These are phyloP conservation scores for Phalacrocorax aristotelis DNA, from an alignment of 2,113 vertebrate genomes.

Conservation along the genomic window DNA sequence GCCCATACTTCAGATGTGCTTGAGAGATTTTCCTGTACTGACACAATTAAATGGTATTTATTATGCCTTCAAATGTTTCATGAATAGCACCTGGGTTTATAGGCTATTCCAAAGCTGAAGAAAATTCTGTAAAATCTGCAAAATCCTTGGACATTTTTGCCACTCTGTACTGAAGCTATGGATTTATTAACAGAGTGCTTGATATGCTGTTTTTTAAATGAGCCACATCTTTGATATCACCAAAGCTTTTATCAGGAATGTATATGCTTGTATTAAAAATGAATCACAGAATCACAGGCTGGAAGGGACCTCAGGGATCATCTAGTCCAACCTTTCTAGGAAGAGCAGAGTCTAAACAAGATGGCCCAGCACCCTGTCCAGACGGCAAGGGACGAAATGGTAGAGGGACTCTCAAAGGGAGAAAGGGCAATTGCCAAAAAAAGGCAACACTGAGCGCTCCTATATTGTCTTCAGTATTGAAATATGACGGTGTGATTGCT, in stretches of 20 bases:
- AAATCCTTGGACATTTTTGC: neutral
- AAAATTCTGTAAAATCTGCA: neutral
- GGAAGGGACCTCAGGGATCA: too few species aligned
- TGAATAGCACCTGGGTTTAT: neutral
- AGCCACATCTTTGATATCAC: neutral
- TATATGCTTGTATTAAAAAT: neutral
- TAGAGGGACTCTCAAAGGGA: neutral
- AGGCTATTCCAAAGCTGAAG: neutral
- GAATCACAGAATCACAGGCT: too few species aligned
- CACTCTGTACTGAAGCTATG: neutral
- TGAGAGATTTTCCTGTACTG: neutral
- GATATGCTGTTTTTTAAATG: neutral
- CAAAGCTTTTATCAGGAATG: neutral
- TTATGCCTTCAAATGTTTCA: neutral
- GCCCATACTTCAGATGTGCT: neutral
- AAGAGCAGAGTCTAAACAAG: too few species aligned
- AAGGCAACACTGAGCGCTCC: neutral
- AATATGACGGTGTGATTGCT: neutral
- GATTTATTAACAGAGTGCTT: neutral
- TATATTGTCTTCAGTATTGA: neutral
- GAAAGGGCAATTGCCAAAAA: neutral
- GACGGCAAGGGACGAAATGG: neutral
- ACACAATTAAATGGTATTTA: neutral
- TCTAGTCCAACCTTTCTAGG: too few species aligned
- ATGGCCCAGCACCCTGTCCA: too few species aligned